Base-by-base conservation (phyloP, 2,113 vertebrate species). In the Syngnathus floridae region DNA sequence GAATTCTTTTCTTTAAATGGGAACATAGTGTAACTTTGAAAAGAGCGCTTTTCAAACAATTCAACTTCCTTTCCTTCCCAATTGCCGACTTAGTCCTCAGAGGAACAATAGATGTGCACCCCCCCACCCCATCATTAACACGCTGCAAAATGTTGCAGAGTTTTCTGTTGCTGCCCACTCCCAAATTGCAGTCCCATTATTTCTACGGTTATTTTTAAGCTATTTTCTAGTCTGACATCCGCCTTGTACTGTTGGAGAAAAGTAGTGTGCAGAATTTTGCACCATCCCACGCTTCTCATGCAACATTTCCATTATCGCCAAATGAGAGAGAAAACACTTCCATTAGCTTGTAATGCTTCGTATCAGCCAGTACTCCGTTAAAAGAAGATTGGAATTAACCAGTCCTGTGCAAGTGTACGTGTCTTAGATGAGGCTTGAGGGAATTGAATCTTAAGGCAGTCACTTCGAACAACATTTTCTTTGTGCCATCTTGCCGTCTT, bases 1-100 rank as follows among this genome's bases (percentile, higher is more conserved):
- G 89, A 87, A 88, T 86, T 83, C 83, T 74, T 79, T 78, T 70
- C 76, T 88, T 82, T 73, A 73, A 70, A 59, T 5, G 67, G 73
- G 63, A 78, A 72, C n/a, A 56, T 31, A 7, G n/a, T 38, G 31
- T 84, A 82, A 77, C 86, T 82, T 79, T 78, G 66, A 83, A 85
- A 86, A 89, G 86, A 78, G 72, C 80, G 81, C 78, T 83, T 87
- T 76, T 37, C 57, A 80, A 80, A 48, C 36, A 11, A 61, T 59
- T 62, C 75, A 72, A 78, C 26, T 77, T 70, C 55, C 73, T 79
- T 84, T 73, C 71, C 66, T 67, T 82, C 38, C 66, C 64, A 41
- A 55, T 31, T 9, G 61, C 75, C 58, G 0, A 21, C 16, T 49
- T 56, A 51, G 74, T 76, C 61, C 58, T 52, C 65, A 51, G 72